Evolutionary conservation across 2,797 vertebrate species (phyloP).

Genomic region (Coregonus suidteri): DNA sequence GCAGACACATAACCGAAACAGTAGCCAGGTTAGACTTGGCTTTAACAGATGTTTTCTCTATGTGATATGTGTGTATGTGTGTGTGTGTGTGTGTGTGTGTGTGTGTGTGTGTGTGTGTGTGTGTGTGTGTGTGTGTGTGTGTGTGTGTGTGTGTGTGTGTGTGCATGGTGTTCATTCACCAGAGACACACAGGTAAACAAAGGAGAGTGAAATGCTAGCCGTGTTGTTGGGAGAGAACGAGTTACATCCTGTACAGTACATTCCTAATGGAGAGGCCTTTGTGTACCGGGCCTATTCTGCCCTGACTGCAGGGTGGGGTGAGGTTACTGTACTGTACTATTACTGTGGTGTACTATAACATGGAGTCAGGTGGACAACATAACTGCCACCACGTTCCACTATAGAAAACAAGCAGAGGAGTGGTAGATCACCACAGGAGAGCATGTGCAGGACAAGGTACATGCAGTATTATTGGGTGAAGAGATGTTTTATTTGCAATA

Average conservation of each 20-base stretch:
- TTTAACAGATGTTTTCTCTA: conserved; percentile 48
- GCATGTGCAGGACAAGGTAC: neutral
- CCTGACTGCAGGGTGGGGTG: conserved; percentile 46
- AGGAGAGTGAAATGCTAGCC: conserved; percentile 55
- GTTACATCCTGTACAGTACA: conserved; percentile 63
- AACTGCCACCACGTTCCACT: neutral
- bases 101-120: neutral
- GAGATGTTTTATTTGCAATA: too few relatives aligned
- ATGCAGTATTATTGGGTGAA: neutral
- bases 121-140: neutral
- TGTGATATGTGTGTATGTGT: neutral
- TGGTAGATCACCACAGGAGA: neutral
- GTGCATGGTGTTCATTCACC: conserved; percentile 37
- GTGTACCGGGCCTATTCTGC: conserved; percentile 30
- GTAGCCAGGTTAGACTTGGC: conserved; percentile 11
- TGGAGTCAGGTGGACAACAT: neutral
- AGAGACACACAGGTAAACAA: conserved; percentile 51
- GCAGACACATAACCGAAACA: conserved; percentile 40
- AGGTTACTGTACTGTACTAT: conserved; percentile 44
- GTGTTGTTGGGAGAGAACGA: conserved; percentile 48
- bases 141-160: neutral
- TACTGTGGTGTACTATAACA: neutral
- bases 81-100: too few relatives aligned
- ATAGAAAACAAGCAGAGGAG: neutral
- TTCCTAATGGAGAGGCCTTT: conserved; percentile 56